Conservation (phyloP, 1,140 invertebrate species). For the Camponotus vicinus region DNA sequence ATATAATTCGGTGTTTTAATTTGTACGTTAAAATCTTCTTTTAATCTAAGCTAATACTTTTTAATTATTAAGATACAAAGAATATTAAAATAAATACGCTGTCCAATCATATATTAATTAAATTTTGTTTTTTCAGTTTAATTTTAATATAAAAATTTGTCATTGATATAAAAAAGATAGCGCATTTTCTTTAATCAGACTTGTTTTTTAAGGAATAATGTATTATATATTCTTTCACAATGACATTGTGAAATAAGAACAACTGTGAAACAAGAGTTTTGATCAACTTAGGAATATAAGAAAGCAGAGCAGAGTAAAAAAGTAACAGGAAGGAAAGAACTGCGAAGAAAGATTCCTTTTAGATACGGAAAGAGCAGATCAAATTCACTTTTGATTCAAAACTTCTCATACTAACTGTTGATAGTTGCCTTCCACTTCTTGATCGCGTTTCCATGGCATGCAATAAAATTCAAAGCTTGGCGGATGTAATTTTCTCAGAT, state of each 20-base stretch:
- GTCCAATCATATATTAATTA: neutral
- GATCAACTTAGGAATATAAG: neutral
- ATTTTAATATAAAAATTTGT: conserved; percentile 10
- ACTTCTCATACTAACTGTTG: conserved; percentile 12
- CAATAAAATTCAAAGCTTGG: neutral
- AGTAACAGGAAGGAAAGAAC: conserved; percentile 24
- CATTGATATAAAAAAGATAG: neutral
- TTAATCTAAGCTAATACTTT: neutral
- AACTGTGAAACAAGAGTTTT: conserved; percentile 9
- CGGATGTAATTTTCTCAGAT: neutral
- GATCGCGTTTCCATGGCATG: neutral
- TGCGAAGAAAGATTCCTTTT: conserved; percentile 1
- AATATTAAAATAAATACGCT: neutral
- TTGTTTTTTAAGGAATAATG: conserved; percentile 15
- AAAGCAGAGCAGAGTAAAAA: neutral
- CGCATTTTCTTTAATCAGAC: conserved; percentile 6
- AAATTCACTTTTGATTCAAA: conserved; percentile 37
- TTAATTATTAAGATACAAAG: neutral
- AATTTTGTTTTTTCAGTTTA: neutral
- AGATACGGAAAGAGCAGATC: conserved; percentile 13
- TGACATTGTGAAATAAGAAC: conserved; percentile 13
- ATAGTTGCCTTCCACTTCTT: neutral
- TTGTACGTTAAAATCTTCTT: neutral
- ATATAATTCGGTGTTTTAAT: neutral
- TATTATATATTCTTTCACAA: conserved; percentile 22